Evolutionary conservation across 2,797 vertebrate species (phyloP).

Genomic region (Peromyscus aztecus): DNA sequence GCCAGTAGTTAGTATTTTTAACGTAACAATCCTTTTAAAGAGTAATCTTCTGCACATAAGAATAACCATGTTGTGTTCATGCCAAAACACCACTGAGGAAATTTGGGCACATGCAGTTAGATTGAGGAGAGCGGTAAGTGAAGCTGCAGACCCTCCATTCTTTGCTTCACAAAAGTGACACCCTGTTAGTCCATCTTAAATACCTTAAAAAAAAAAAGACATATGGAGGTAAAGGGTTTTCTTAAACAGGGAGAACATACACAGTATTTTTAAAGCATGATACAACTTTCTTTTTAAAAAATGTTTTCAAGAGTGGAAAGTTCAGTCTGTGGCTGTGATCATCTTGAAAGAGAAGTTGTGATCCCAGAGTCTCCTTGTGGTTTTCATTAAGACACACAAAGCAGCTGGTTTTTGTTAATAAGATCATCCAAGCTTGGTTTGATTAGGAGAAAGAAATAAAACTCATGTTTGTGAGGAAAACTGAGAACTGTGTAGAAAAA

Average conservation of each 20-base stretch:
- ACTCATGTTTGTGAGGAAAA: background rate
- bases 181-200: background rate
- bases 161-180: background rate
- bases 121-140: accelerated
- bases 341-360: background rate
- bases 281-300: background rate
- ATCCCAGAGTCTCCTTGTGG: background rate
- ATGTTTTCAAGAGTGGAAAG: background rate
- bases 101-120: background rate
- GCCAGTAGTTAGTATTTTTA: background rate
- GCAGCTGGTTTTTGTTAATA: background rate
- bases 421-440: background rate
- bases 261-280: background rate
- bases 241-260: background rate
- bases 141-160: background rate
- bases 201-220: background rate
- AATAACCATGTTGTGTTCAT: background rate
- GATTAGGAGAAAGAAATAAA: background rate
- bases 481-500: background rate
- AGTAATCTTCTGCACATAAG: background rate
- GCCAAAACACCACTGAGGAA: background rate
- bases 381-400: background rate
- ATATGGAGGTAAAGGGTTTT: background rate
- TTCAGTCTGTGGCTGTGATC: background rate
- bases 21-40: background rate